phyloP scores from a whole-genome alignment of 2,113 vertebrate genomes.

The Calypte anna region DNA sequence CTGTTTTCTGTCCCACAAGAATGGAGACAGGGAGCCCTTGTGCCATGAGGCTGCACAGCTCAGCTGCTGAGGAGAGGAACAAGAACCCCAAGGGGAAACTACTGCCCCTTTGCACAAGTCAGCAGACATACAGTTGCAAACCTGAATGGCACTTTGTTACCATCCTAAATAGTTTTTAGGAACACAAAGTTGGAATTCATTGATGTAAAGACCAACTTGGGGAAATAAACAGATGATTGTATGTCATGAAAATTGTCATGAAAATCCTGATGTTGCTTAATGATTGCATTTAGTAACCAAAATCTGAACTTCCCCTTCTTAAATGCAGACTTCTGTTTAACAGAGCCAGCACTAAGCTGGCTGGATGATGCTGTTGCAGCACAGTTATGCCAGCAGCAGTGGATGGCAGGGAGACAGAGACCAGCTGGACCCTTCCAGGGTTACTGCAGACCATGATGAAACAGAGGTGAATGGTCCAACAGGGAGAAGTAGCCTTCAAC shows the following conservation, averaged over 20 bases:
- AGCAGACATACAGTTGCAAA: not conserved
- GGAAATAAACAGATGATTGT: not conserved
- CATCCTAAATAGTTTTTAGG: not conserved
- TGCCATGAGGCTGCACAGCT: accelerated
- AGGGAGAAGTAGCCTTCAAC: not conserved
- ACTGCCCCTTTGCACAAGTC: not conserved
- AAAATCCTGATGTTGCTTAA: not conserved
- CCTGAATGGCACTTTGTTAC: not conserved
- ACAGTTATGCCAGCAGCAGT: not conserved
- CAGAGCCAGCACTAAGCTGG: not conserved
- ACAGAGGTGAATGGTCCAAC: not conserved
- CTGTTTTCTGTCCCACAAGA: not conserved
- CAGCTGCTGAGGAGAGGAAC: not conserved
- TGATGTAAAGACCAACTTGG: not conserved
- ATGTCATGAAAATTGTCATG: not conserved
- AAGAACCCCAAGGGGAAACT: not conserved
- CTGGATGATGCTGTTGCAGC: not conserved
- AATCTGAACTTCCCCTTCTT: not conserved
- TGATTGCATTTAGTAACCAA: not conserved
- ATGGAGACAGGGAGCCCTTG: not conserved
- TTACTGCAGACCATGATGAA: accelerated
- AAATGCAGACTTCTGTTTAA: not conserved
- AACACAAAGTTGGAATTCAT: not conserved
- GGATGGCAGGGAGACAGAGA: accelerated
- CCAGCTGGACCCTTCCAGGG: accelerated